phyloP scores from a whole-genome alignment of 2,113 vertebrate species.

The Solea solea region DNA sequence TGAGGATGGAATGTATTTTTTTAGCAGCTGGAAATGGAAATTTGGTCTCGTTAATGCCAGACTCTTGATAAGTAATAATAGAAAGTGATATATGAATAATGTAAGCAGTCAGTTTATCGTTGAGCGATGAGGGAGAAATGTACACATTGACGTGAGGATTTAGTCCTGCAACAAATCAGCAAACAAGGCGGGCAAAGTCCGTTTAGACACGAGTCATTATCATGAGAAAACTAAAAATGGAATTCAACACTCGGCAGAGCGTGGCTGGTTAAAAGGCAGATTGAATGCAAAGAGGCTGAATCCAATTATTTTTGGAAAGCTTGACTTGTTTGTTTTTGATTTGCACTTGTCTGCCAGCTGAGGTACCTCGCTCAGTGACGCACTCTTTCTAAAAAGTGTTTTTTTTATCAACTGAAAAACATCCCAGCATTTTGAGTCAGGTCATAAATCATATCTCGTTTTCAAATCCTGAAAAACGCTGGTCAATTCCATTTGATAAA shows the following conservation, averaged over 20 bases:
- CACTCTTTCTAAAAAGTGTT: conserved; percentile 15
- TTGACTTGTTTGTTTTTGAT: conserved; percentile 58
- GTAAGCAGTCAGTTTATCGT: conserved; percentile 5
- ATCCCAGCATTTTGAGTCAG: background rate
- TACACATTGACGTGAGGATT: conserved; percentile 7
- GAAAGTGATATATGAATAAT: conserved; percentile 20
- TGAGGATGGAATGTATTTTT: conserved; percentile 8
- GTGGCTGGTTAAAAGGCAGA: conserved; percentile 61
- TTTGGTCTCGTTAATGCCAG: conserved; percentile 7
- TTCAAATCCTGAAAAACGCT: conserved; percentile 6
- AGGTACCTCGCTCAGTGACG: conserved; percentile 37
- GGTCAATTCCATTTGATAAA: conserved; percentile 7
- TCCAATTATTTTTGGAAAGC: conserved; percentile 65
- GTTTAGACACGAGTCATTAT: conserved; percentile 32
- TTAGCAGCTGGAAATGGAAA: conserved; percentile 13
- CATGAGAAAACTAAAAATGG: conserved; percentile 11
- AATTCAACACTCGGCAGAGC: conserved; percentile 36
- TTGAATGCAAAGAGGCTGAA: conserved; percentile 56
- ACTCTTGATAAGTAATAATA: background rate
- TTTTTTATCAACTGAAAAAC: background rate
- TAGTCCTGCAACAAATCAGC: conserved; percentile 18
- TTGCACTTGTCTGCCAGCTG: conserved; percentile 61
- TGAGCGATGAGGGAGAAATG: background rate
- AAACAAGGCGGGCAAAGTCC: conserved; percentile 28
- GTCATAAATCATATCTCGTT: conserved; percentile 5